phyloP scores from a whole-genome alignment of 2,113 vertebrate genomes.

The Melierax canorus region DNA sequence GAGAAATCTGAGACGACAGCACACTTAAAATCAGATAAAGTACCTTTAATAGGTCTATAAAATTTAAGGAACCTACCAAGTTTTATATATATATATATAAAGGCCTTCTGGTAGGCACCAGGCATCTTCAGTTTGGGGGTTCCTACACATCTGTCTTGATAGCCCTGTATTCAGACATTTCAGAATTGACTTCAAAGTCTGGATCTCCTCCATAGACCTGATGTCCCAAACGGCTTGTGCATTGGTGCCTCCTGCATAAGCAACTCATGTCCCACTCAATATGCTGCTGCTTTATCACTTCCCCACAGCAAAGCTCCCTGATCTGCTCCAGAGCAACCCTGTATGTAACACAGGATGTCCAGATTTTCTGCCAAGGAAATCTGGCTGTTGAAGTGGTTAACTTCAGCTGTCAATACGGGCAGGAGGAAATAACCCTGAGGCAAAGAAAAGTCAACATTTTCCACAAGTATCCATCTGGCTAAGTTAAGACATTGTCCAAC shows the following conservation, averaged over 20 bases:
- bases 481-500: background rate
- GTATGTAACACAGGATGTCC: background rate
- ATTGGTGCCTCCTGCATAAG: background rate
- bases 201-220: background rate
- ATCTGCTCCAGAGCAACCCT: background rate
- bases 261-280: accelerated
- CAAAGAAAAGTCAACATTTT: constrained; percentile 12
- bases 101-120: background rate
- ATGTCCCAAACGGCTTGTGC: background rate
- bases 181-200: background rate
- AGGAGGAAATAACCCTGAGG: background rate
- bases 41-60: background rate
- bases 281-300: background rate
- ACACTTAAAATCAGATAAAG: background rate
- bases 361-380: background rate
- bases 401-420: background rate
- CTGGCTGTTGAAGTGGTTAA: background rate
- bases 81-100: too few relatives aligned
- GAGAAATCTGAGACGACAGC: background rate
- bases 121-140: background rate
- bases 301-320: background rate
- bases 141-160: background rate
- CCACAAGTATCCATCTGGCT: background rate
- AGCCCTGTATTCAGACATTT: background rate
- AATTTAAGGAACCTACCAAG: background rate